These are phyloP conservation scores for Dreissena polymorpha DNA, from an alignment of 1,140 invertebrate genomes.

Conservation along the genomic window DNA sequence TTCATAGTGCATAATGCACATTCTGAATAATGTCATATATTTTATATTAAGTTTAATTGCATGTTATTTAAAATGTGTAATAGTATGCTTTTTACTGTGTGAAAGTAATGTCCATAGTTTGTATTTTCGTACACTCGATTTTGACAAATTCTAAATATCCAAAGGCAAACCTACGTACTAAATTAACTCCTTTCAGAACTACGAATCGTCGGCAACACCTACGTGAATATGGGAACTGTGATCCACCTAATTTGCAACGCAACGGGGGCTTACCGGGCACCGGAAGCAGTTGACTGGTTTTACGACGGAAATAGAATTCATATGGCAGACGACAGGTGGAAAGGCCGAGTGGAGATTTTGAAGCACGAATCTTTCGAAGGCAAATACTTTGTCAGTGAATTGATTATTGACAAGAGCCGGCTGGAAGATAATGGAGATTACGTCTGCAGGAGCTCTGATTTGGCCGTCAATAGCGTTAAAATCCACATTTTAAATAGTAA, in stretches of 20 bases:
- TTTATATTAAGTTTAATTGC: too few species aligned
- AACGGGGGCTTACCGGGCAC: constrained; percentile 58
- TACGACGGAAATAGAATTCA: constrained; percentile 60
- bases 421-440: constrained; percentile 61
- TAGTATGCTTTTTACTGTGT: too few species aligned
- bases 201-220: constrained; percentile 51
- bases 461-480: constrained; percentile 54
- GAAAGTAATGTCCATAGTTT: too few species aligned
- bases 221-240: constrained; percentile 47
- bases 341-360: constrained; percentile 48
- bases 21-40: too few species aligned
- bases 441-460: constrained; percentile 67
- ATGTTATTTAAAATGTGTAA: too few species aligned
- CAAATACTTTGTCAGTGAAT: constrained; percentile 60
- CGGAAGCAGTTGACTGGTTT: constrained; percentile 67
- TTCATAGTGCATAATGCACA: too few species aligned
- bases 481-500: constrained; percentile 65
- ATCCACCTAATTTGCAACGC: constrained; percentile 66
- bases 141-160: too few species aligned
- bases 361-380: constrained; percentile 52
- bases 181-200: constrained; percentile 47
- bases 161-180: too few species aligned
- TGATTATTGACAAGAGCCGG: constrained; percentile 58
- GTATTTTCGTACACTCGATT: too few species aligned
- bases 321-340: constrained; percentile 49